Base-by-base conservation (phyloP, 2,888 invertebrate species). In the Anarsia innoxiella region DNA sequence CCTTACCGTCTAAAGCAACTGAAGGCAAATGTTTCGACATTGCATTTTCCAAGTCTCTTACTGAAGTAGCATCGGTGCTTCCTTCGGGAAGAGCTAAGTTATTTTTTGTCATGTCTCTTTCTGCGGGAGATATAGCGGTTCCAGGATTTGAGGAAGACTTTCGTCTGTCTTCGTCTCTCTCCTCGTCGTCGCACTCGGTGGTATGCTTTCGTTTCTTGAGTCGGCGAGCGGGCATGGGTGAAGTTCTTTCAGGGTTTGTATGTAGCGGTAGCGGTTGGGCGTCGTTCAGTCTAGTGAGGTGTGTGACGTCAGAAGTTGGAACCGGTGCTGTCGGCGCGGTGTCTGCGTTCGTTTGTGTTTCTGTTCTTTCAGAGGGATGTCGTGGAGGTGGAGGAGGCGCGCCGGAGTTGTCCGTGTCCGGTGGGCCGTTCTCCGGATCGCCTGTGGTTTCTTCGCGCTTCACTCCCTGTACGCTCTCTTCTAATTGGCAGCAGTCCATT, bases 11-110 rank as follows among this genome's bases (percentile, higher is more conserved):
- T 49, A 89, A 73, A 30, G 88, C 83, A 2, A 66, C 66, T 2
- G 72, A 68, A 0, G 94, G 94, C 40, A 97, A 82, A 80, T 97
- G 97, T 64, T 96, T 96, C 12, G 97, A 96, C 97, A 97, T 97
- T 30, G 95, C 97, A 62, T 96, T 95, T 72, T 97, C 97, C 51
- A 97, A 84, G 59, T 97, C 96, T 73, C 96, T 95, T 0, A 96
- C 95, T 1, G 95, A 93, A 0, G 89, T 88, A 0, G 82, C 82
- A 28, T 86, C 86, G 1, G 77, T 66, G 0, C 73, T 56, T 8
- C 74, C 69, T 60, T 76, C 77, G 8, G 77, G 77, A 35, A 84
- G 72, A 9, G 79, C 53, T 43, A 83, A 39, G 40, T 72, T 80
- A 1, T 73, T 68, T 60, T 84, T 69, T 52, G 70, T 59, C 28